Evolutionary conservation across 2,113 vertebrate species (phyloP), one percentile per base, ranked within the genome.

Genomic region (Nicator chloris): DNA sequence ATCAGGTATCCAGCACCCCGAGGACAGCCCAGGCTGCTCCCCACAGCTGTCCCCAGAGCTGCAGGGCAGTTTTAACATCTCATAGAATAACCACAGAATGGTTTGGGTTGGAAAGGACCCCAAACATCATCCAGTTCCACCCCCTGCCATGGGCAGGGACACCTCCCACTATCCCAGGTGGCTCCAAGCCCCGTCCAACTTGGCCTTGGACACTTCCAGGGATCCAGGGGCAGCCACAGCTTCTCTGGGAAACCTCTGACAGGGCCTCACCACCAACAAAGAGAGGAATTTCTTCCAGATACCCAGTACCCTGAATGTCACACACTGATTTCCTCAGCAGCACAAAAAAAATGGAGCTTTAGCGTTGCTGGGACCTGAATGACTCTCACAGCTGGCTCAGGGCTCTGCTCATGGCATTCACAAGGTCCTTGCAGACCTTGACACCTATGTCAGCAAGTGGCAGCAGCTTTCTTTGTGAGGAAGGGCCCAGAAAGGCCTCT

Each of bases 121-220:
- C 35, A 35, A 27, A 69, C 4, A 54, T 27, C n/a, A 69, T 7
- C 54, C 21, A 19, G 30, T 40, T 2, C 53, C 30, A 50, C 2
- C 16, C 9, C 3, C 23, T 53, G 3, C 9, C n/a, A 35, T 15
- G n/a, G 13, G 11, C 86, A 82, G 39, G 53, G n/a, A 53, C 47
- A 54, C 8, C 5, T 89, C 5, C 47, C 86, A 54, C 54, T 5
- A 1, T 0, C 24, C 14, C 70, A 54, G 26, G 3, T 0, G 26
- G 24, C 30, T 75, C 40, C 77, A 39, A 82, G 15, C 6, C 33
- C 44, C 0, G 0, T 65, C 68, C 53, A 61, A 0, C 39, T 45
- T 68, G 69, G 13, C 40, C n/a, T 54, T 47, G 47, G 30, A 2
- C 40, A 76, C 17, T 61, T 3, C 26, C 54, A 82, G 63, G 54